Evolutionary conservation across 2,113 vertebrate species (phyloP).

Genomic region (Bothrops jararaca): DNA sequence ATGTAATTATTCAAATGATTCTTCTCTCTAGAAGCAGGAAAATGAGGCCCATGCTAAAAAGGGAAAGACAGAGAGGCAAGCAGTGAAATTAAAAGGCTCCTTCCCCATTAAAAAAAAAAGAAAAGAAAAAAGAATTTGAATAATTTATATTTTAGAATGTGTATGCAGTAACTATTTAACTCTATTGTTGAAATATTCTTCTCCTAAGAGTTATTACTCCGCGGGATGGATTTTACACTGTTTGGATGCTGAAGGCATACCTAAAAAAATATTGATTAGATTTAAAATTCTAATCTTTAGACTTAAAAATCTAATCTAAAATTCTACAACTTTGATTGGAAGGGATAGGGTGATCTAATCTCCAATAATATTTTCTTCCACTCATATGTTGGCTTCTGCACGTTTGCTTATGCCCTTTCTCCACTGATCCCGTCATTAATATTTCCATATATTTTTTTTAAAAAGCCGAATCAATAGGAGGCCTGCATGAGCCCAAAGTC

Average conservation of each 20-base stretch:
- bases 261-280: neutral
- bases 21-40: neutral
- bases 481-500: neutral
- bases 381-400: neutral
- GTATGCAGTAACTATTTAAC: neutral
- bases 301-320: neutral
- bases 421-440: neutral
- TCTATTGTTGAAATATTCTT: neutral
- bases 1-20: slow-evolving; percentile 23
- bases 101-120: neutral
- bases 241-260: neutral
- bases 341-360: neutral
- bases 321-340: neutral
- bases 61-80: neutral
- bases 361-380: neutral
- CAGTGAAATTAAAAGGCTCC: neutral
- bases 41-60: neutral
- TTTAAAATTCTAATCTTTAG: neutral
- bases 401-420: too few relatives aligned
- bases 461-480: neutral
- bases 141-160: neutral
- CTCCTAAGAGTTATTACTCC: too few relatives aligned
- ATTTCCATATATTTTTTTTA: too few relatives aligned
- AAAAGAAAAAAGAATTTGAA: neutral
- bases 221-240: neutral